A percentile compares a stretch with the other conserved stretches of the same genome.
These are phyloP conservation scores for Apteryx mantelli DNA, from an alignment of 2,113 vertebrate species.

Conservation along the genomic window DNA sequence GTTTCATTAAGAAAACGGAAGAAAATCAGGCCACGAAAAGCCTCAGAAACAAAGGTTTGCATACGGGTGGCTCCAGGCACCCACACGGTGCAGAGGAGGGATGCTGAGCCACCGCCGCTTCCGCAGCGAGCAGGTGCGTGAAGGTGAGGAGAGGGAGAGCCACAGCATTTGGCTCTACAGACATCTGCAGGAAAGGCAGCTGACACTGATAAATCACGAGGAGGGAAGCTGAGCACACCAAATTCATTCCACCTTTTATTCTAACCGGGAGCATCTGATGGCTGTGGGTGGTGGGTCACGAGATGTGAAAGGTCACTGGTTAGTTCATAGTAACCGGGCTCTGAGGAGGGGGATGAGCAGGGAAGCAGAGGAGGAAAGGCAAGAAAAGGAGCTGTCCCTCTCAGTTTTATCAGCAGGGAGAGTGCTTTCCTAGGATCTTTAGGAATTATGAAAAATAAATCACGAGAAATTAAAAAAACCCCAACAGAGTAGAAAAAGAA, in stretches of 20 bases:
- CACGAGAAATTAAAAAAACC: conserved; percentile 75
- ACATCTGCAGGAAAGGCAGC: background rate
- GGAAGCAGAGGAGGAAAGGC: background rate
- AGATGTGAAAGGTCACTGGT: conserved; percentile 73
- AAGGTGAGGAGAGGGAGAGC: background rate
- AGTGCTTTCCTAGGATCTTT: conserved; percentile 71
- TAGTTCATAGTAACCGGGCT: conserved; percentile 63
- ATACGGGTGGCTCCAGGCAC: background rate
- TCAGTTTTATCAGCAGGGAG: conserved; percentile 68
- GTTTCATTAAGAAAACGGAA: background rate
- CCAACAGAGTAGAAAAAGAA: conserved; percentile 82
- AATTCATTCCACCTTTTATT: conserved; percentile 61
- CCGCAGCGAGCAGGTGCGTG: background rate
- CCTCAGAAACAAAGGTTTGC: background rate
- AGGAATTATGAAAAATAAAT: conserved; percentile 80
- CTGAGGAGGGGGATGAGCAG: background rate
- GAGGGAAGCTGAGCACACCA: conserved; percentile 24
- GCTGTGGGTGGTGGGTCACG: conserved; percentile 44
- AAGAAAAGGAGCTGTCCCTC: conserved; percentile 9
- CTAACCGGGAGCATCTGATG: conserved; percentile 48
- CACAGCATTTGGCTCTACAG: background rate
- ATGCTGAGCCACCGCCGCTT: background rate
- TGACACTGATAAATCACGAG: conserved; percentile 22
- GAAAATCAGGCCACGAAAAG: background rate
- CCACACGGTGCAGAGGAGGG: background rate